Evolutionary conservation across 2,888 invertebrate species (phyloP).

Genomic region (Metalampra italica): DNA sequence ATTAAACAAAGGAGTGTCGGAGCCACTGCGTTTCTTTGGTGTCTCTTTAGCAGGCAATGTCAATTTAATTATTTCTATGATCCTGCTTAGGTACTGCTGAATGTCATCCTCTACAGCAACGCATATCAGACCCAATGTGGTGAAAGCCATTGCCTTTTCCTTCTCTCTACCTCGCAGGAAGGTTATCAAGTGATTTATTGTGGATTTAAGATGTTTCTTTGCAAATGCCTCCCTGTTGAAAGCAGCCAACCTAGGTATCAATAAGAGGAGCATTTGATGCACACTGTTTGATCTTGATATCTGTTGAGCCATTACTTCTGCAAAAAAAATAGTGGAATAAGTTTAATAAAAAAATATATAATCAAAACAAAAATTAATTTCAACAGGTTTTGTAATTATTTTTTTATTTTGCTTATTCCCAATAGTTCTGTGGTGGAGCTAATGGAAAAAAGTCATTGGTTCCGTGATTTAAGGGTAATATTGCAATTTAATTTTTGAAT

Average conservation of each 20-base stretch:
- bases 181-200: constrained; percentile 87
- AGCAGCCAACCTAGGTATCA: constrained; percentile 95
- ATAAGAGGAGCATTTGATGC: constrained; percentile 90
- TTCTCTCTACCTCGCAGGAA: constrained; percentile 89
- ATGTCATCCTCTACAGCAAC: constrained; percentile 92
- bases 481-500: too few species aligned
- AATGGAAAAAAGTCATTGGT: too few species aligned
- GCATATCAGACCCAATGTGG: constrained; percentile 94
- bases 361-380: neutral
- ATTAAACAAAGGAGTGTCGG: constrained; percentile 93
- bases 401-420: too few species aligned
- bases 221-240: constrained; percentile 91
- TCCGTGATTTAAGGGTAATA: too few species aligned
- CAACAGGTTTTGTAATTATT: too few species aligned
- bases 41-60: constrained; percentile 88
- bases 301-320: constrained; percentile 90
- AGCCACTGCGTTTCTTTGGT: constrained; percentile 84
- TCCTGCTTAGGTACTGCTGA: constrained; percentile 86
- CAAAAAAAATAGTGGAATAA: constrained; percentile 23
- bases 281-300: constrained; percentile 87
- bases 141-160: constrained; percentile 92
- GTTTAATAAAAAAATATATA: neutral
- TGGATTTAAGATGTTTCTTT: constrained; percentile 84
- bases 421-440: too few species aligned
- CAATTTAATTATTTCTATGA: constrained; percentile 89